Conservation (phyloP, 2,797 vertebrate genomes). For the Cichlasoma orientale region DNA sequence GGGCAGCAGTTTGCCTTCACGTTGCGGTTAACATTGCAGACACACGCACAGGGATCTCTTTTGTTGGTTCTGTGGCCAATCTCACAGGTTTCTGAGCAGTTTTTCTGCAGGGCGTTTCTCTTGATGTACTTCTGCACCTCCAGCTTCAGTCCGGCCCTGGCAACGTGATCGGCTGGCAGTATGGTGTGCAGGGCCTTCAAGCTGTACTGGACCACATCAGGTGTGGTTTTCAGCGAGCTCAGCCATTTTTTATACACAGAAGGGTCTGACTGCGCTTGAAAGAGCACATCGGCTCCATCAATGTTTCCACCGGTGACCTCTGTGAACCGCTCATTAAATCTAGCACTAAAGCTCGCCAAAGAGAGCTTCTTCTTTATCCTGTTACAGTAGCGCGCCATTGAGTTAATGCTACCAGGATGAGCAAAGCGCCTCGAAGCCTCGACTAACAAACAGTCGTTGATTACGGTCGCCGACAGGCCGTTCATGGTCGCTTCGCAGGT, state of each 20-base stretch:
- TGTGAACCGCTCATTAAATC: constrained; percentile 32
- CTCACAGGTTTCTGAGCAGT: constrained; percentile 47
- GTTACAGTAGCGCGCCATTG: constrained; percentile 15
- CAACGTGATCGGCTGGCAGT: neutral
- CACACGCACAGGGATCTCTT: constrained; percentile 55
- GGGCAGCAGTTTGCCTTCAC: constrained; percentile 54
- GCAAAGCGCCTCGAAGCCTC: constrained; percentile 63
- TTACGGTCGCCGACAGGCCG: constrained; percentile 47
- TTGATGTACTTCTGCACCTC: constrained; percentile 53
- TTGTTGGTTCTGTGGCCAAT: constrained; percentile 33
- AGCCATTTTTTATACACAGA: constrained; percentile 21
- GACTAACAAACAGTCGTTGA: constrained; percentile 70
- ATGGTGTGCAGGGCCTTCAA: constrained; percentile 44
- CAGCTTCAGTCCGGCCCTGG: neutral
- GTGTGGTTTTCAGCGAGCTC: constrained; percentile 7
- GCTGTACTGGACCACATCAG: constrained; percentile 45
- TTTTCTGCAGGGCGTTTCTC: constrained; percentile 34
- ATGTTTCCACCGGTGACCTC: constrained; percentile 38
- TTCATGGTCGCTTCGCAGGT: constrained; percentile 55
- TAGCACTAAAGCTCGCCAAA: constrained; percentile 6
- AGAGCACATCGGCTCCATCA: constrained; percentile 4
- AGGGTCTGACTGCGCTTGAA: neutral
- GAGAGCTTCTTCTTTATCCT: neutral
- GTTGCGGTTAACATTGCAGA: constrained; percentile 32
- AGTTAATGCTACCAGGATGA: neutral